Base-by-base conservation (phyloP, 2,888 invertebrate genomes). In the Cistogaster globosa region DNA sequence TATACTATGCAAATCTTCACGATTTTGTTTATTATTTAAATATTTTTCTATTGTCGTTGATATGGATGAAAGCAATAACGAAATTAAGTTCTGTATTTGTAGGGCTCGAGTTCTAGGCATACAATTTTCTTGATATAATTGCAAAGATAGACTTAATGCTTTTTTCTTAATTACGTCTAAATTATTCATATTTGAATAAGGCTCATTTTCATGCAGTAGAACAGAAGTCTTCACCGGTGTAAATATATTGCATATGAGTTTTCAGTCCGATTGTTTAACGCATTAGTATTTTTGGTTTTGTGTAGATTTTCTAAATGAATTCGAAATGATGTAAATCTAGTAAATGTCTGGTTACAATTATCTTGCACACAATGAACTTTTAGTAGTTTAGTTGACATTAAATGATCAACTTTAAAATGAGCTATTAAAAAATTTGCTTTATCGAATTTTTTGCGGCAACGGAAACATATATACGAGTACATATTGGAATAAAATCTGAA, bases 401-500 rank as follows among this genome's bases (percentile, higher is more conserved):
- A 68, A 42, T 74, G 62, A 32, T 74, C 62, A 6, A 62, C 72
- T 74, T 74, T 74, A 1, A 74, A 74, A 60, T 74, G 72, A 38
- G 20, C 58, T 60, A 74, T 57, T 60, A 60, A 45, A 60, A 60
- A n/a, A 51, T 53, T 74, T 51, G 74, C 60, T 63, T 63, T 62
- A 32, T 60, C 26, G 32, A 74, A 74, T 36, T 74, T 14, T 63
- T 74, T 74, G 20, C 32, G 60, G 26, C 62, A 74, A 48, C 67
- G 67, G 26, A 67, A 67, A 26, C 67, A 67, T 48, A 48, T 22
- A 67, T 67, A 48, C 26, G 26, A 26, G 26, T 26, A 26, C 67
- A 67, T 67, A 26, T 67, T 48, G 22, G 5, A 16, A 51, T 48
- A 51, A 12, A 16, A n/a, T 67, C 14, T 32, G 51, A 48, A 67